Conservation (phyloP, 2,113 vertebrate genomes). For the Choloepus hoffmanni region DNA sequence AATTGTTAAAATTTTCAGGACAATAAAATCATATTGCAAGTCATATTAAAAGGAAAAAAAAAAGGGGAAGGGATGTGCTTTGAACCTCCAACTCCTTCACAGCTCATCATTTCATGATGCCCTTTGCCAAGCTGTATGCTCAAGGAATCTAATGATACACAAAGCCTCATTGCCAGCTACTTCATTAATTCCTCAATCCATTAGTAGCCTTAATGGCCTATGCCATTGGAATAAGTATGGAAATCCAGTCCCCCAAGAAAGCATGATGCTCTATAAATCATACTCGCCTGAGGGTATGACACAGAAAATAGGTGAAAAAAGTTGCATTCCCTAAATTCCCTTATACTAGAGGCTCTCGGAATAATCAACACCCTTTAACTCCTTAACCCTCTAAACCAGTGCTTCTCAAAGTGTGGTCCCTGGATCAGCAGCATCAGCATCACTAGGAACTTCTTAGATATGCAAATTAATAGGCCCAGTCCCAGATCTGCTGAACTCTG, state of each 20-base stretch:
- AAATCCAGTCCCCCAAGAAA: conserved; percentile 62
- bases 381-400: neutral
- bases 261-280: conserved; percentile 68
- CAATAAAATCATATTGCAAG: conserved; percentile 48
- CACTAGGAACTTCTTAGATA: conserved; percentile 26
- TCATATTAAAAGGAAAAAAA: conserved; percentile 43
- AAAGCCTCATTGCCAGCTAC: conserved; percentile 69
- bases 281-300: conserved; percentile 55
- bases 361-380: neutral
- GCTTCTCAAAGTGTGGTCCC: neutral
- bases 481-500: neutral
- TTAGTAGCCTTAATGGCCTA: conserved; percentile 74
- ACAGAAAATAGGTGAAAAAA: conserved; percentile 19
- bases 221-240: conserved; percentile 60
- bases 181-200: conserved; percentile 74
- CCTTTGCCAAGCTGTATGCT: conserved; percentile 62
- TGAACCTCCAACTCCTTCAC: conserved; percentile 68
- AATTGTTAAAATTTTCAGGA: conserved; percentile 32
- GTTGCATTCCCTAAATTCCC: conserved; percentile 30
- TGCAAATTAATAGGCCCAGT: neutral
- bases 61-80: neutral
- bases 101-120: conserved; percentile 75
- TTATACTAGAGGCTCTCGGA: neutral
- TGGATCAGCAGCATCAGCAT: neutral
- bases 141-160: conserved; percentile 68